phyloP scores from a whole-genome alignment of 1,140 invertebrate genomes.

The Elysia chlorotica region DNA sequence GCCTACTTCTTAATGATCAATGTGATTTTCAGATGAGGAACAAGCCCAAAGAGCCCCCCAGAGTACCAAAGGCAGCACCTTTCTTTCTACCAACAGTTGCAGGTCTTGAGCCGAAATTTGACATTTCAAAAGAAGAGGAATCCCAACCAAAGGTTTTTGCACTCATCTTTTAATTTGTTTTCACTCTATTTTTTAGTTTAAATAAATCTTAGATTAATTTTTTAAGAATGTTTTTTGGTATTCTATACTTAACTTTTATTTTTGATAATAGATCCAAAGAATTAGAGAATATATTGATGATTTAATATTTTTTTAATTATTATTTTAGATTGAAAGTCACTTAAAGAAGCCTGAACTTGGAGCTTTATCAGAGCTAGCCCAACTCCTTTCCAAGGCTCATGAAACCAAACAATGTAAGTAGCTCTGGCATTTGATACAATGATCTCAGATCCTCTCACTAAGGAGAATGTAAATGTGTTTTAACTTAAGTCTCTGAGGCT shows the following conservation, averaged over 20 bases:
- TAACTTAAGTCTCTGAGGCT: neutral
- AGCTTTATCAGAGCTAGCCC: slow-evolving; percentile 34
- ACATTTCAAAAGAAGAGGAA: slow-evolving; percentile 65
- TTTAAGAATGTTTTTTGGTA: neutral
- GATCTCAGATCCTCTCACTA: no score
- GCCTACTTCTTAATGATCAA: neutral
- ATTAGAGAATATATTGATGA: no score
- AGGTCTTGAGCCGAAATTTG: slow-evolving; percentile 82
- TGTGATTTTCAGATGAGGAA: slow-evolving; percentile 70
- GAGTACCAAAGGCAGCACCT: slow-evolving; percentile 83
- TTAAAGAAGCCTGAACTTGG: slow-evolving; percentile 28
- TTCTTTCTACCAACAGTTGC: slow-evolving; percentile 94
- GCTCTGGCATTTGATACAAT: no score
- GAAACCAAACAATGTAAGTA: slow-evolving; percentile 31
- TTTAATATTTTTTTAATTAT: neutral
- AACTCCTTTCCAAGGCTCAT: slow-evolving; percentile 25
- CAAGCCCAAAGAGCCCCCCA: slow-evolving; percentile 84
- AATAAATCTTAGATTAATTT: neutral
- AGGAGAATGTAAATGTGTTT: neutral
- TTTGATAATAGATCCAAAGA: slow-evolving; percentile 2
- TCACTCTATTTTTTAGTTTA: neutral
- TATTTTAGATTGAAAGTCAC: slow-evolving; percentile 25
- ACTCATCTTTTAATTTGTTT: neutral
- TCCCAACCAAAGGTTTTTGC: slow-evolving; percentile 12
- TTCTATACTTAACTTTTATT: neutral